Percentiles rank a stretch among this genome's conserved stretches.
These are phyloP conservation scores for Stegostoma tigrinum DNA, from an alignment of 2,113 vertebrate genomes.

Conservation along the genomic window DNA sequence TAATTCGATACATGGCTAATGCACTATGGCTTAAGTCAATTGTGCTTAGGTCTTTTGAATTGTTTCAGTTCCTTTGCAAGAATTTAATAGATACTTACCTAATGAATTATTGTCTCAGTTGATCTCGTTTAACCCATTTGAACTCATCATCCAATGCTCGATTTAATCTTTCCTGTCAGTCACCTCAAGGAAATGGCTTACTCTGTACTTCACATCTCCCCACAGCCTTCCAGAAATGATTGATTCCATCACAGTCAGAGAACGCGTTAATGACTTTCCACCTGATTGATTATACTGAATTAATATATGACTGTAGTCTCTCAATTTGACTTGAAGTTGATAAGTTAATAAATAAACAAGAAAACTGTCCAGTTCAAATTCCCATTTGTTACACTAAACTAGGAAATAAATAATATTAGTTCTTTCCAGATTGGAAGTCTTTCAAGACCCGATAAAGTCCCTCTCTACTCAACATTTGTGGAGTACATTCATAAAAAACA, in stretches of 20 bases:
- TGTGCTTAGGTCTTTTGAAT: background rate
- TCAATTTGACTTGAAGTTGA: background rate
- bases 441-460: background rate
- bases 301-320: background rate
- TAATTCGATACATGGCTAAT: background rate
- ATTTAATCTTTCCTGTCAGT: background rate
- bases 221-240: background rate
- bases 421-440: background rate
- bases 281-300: background rate
- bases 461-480: background rate
- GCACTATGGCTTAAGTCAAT: background rate
- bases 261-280: background rate
- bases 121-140: background rate
- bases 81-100: conserved; percentile 20
- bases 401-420: background rate
- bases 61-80: background rate
- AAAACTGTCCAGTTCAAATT: background rate
- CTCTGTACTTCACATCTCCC: background rate
- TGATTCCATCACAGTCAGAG: background rate
- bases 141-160: background rate
- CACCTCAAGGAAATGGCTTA: background rate
- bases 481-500: background rate
- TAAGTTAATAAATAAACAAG: background rate
- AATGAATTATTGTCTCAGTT: background rate
- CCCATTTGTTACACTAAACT: background rate